Percentiles rank a stretch among this genome's conserved stretches.
phyloP scores from a whole-genome alignment of 2,888 invertebrate genomes.

The Coelinius sp. region DNA sequence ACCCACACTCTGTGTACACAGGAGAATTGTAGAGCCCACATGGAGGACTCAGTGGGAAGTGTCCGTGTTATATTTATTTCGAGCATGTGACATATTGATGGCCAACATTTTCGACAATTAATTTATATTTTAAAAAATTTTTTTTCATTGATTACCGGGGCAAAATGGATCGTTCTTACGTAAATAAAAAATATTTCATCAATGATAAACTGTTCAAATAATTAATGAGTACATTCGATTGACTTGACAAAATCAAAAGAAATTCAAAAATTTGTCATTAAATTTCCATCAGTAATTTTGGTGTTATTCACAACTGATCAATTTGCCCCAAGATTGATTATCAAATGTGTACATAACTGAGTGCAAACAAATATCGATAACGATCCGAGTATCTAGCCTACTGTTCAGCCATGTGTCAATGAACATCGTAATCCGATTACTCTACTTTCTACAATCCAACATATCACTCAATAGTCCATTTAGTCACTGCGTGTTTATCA shows the following conservation, averaged over 20 bases:
- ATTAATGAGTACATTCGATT: too few species aligned
- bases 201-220: too few species aligned
- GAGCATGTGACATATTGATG: background rate
- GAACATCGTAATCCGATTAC: constrained; percentile 32
- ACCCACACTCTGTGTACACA: constrained; percentile 54
- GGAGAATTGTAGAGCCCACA: constrained; percentile 56
- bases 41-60: constrained; percentile 52
- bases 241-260: too few species aligned
- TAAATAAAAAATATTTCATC: too few species aligned
- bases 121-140: constrained; percentile 8
- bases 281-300: too few species aligned
- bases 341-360: background rate
- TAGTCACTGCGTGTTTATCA: background rate
- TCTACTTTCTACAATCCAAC: constrained; percentile 17
- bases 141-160: too few species aligned
- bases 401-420: constrained; percentile 14
- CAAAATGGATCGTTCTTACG: too few species aligned
- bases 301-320: constrained; percentile 11
- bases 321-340: constrained; percentile 1
- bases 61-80: constrained; percentile 20
- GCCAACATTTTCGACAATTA: background rate
- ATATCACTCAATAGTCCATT: constrained; percentile 19
- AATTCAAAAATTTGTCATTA: too few species aligned
- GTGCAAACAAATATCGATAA: constrained; percentile 15
- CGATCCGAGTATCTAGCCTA: constrained; percentile 9